A percentile compares a stretch with the other conserved stretches of the same genome.
Conservation (phyloP, 2,113 vertebrate species). For the Lota lota region DNA sequence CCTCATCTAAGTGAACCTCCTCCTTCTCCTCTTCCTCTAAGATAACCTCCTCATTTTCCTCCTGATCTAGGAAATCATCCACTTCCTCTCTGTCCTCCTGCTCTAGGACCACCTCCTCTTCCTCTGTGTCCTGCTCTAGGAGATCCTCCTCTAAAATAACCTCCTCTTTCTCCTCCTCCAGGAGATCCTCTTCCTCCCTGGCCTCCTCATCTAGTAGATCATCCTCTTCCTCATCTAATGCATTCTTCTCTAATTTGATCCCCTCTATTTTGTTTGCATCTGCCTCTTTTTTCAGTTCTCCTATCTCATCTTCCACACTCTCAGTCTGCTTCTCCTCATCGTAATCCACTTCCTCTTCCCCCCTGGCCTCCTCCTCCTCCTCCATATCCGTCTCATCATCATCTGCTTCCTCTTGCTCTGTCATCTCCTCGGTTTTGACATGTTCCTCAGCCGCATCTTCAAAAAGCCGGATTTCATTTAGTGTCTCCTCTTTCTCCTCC, state of each 20-base stretch:
- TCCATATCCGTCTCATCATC: not conserved
- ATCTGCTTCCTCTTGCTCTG: not conserved
- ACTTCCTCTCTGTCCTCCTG: not conserved
- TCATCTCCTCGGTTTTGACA: not conserved
- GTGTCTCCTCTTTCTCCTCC: conserved; percentile 6
- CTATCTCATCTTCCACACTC: not conserved
- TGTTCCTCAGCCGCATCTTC: conserved; percentile 3
- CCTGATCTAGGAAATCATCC: not conserved
- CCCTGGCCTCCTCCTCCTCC: conserved; percentile 9
- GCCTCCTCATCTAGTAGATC: not conserved
- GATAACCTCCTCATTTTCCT: not conserved
- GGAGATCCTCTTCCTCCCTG: not conserved
- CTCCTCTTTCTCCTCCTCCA: not conserved
- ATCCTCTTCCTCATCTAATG: not conserved
- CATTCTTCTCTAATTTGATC: not conserved
- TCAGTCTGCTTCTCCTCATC: conserved; percentile 3
- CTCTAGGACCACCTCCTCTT: not conserved
- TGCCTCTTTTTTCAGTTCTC: not conserved
- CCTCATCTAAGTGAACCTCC: not conserved
- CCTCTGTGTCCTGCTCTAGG: not conserved
- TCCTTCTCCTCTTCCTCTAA: not conserved
- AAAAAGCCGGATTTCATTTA: no score
- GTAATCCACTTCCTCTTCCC: conserved; percentile 1
- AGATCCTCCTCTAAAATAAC: not conserved
- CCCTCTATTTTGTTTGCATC: not conserved